These are phyloP conservation scores for Chrysolophus pictus DNA, from an alignment of 2,797 vertebrate genomes.

Conservation along the genomic window DNA sequence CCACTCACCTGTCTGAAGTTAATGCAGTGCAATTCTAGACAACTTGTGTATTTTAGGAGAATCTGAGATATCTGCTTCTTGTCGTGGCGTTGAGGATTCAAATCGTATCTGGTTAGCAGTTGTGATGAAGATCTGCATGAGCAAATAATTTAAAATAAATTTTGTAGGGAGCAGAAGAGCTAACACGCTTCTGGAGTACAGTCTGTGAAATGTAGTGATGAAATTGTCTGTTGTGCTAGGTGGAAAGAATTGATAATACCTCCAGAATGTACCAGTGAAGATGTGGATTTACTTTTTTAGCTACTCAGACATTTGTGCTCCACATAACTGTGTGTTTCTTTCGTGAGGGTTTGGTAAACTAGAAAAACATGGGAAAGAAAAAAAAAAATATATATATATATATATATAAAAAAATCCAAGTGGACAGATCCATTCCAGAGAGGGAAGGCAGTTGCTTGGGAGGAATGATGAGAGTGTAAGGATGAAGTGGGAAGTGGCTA, in stretches of 20 bases:
- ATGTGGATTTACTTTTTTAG: not conserved
- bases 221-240: not conserved
- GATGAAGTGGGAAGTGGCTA: not conserved
- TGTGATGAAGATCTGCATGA: not conserved
- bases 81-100: not conserved
- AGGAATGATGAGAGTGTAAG: not conserved
- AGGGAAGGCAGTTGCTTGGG: not conserved
- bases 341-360: not conserved
- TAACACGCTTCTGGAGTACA: not conserved
- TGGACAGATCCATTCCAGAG: not conserved
- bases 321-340: not conserved
- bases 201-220: rapidly evolving
- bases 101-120: not conserved
- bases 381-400: too few species aligned
- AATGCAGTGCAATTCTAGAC: rapidly evolving
- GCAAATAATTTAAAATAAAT: not conserved
- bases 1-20: not conserved
- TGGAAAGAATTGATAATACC: not conserved
- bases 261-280: not conserved
- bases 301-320: not conserved
- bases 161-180: rapidly evolving
- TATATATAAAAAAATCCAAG: not conserved
- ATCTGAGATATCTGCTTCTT: not conserved
- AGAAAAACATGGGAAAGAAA: not conserved
- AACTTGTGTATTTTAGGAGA: not conserved